Base-by-base conservation (phyloP, 2,113 vertebrate species). In the Anarhynchus alexandrinus region DNA sequence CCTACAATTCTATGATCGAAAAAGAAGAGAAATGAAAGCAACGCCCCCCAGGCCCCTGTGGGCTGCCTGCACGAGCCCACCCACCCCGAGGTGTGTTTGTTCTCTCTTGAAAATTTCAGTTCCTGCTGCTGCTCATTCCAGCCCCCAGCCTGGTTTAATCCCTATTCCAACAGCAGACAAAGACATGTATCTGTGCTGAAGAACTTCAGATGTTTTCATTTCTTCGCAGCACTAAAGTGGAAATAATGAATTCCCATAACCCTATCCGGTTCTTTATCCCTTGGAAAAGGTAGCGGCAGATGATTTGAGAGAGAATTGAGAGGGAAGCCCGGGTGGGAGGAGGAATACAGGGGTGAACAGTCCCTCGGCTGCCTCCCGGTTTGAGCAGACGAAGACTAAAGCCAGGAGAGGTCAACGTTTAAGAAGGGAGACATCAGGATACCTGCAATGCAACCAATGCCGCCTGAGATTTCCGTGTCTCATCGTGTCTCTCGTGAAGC, bases 1-100 rank as follows among this genome's bases (percentile, higher is more conserved):
- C 38, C 58, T 36, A 59, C 22, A n/a, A 61, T 61, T 36, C 59
- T 36, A 27, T 62, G n/a, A 62, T 27, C 27, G 3, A 51, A 34
- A 34, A 49, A 49, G 9, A 29, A 26, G n/a, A n/a, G 23, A 36
- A 8, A 30, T 2, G 15, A 64, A 29, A 76, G 34, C 40, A 57
- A 36, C 4, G 3, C 19, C 32, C 32, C 8, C 26, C n/a, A 29
- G 32, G 9, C 5, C 57, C 36, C 36, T 5, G 32, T 1, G 13
- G 42, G 23, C 74, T 30, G 61, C 30, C 55, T 34, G 55, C 52
- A 15, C 0, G 1, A 25, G 70, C 45, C 32, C 58, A 32, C 22
- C 30, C 4, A 3, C 19, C 29, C 32, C 29, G 3, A 40, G 43
- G 29, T 0, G 0, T 1, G 1, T 29, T 34, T 58, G 20, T 5